Evolutionary conservation across 2,113 vertebrate genomes (phyloP), one percentile per base, ranked within the genome.

Genomic region (Erpornis zantholeuca): DNA sequence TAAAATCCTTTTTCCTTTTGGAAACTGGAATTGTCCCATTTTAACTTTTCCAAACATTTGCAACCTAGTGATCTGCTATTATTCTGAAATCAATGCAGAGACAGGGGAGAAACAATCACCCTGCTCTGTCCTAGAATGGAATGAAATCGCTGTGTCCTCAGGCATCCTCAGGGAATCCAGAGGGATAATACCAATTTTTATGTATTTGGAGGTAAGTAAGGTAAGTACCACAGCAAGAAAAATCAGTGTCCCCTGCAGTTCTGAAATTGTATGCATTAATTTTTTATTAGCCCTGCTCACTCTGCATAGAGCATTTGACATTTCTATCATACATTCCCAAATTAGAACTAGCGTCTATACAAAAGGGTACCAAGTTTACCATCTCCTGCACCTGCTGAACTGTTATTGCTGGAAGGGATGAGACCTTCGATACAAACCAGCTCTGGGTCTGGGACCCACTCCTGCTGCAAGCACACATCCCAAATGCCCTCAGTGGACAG

Each of bases 261-360:
- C 61, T 88, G 45, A 65, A 88, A 70, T 7, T 14, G 25, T n/a
- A 52, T 0, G 0, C 7, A 31, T 33, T 7, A 77, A 60, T 71
- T 40, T 76, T 75, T 80, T 33, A 88, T 76, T 75, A 75, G 60
- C 12, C 50, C 20, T 14, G 11, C 24, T 52, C 29, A 65, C 15
- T 33, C 31, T 59, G 2, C 12, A 23, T 0, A 27, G 17, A 70
- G 8, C 9, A 57, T 49, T 54, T 0, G 0, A 66, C 14, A 35
- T 36, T 76, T 64, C 69, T 54, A 9, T 38, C 17, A 17, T 1
- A 83, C 8, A 15, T 42, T 73, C 15, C 35, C 35, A 78, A 88
- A 88, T 33, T 9, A 83, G 19, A 85, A 54, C n/a, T 6, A 29
- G 12, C 24, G 25, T 69, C 50, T 54, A 47, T 24, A 15, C 17